Percentiles rank a stretch among this genome's conserved stretches.
These are phyloP conservation scores for Germaria angustata DNA, from an alignment of 2,888 invertebrate genomes.

Conservation along the genomic window DNA sequence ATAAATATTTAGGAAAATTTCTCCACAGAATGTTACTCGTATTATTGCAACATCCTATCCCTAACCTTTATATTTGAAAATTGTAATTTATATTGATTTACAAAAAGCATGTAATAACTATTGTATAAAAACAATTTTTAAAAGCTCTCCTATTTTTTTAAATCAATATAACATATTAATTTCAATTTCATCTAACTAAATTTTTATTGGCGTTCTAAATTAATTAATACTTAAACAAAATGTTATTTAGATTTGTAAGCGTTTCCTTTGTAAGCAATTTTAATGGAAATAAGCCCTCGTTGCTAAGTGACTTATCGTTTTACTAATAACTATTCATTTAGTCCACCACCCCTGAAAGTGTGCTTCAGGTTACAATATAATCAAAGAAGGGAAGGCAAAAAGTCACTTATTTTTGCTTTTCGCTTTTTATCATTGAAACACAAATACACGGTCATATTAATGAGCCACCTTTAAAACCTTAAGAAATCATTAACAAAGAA, in stretches of 20 bases:
- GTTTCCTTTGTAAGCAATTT: neutral
- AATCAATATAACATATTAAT: too few species aligned
- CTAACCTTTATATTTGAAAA: too few species aligned
- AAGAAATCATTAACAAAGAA: conserved; percentile 38
- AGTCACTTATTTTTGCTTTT: neutral
- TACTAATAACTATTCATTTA: neutral
- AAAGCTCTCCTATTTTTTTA: too few species aligned
- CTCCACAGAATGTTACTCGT: too few species aligned
- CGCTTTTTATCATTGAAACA: neutral
- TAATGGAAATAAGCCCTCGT: neutral
- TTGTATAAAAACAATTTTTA: too few species aligned
- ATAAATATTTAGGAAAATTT: too few species aligned
- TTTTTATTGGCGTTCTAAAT: neutral
- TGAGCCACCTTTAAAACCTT: conserved; percentile 7
- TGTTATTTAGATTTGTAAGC: neutral
- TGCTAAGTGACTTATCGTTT: neutral
- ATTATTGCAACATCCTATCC: too few species aligned
- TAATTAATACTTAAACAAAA: neutral
- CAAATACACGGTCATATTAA: neutral
- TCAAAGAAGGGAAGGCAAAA: neutral
- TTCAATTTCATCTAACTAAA: too few species aligned
- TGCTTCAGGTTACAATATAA: neutral
- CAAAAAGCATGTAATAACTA: too few species aligned
- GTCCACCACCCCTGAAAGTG: neutral
- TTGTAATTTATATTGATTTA: too few species aligned